A percentile compares a stretch with the other conserved stretches of the same genome.
These are phyloP conservation scores for Ploceus nigricollis DNA, from an alignment of 2,113 vertebrate species.

Conservation along the genomic window DNA sequence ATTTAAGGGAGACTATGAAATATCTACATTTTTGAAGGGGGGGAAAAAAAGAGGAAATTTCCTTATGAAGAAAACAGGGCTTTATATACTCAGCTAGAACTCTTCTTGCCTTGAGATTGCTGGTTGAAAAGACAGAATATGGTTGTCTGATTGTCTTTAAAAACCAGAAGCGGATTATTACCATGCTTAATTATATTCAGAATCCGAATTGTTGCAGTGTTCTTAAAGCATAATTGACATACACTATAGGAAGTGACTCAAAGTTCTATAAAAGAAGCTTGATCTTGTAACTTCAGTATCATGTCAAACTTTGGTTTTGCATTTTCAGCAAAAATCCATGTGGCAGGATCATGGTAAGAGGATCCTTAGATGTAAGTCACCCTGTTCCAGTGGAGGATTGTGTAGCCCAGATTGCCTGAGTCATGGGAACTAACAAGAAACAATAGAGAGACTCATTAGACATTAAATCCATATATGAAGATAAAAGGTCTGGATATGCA, in stretches of 20 bases:
- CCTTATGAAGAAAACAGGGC: not conserved
- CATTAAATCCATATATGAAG: not conserved
- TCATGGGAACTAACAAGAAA: not conserved
- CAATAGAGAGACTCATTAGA: not conserved
- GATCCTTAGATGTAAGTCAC: not conserved
- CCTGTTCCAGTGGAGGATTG: not conserved
- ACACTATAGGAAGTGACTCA: not conserved
- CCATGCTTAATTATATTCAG: not conserved
- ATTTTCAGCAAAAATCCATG: not conserved
- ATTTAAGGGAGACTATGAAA: not conserved
- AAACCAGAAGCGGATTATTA: not conserved
- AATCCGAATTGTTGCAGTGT: not conserved
- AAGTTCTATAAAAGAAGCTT: not conserved
- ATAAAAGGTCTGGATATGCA: not conserved
- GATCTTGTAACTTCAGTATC: not conserved
- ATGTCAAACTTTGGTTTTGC: not conserved
- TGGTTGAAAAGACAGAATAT: not conserved
- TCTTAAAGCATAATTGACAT: not conserved
- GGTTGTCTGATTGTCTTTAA: not conserved
- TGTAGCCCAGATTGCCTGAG: not conserved
- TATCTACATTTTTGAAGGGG: not conserved
- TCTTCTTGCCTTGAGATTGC: not conserved
- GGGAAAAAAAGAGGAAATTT: not conserved
- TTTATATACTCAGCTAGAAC: not conserved
- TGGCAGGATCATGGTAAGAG: not conserved